A percentile compares a stretch with the other conserved stretches of the same genome.
Conservation (phyloP, 2,797 vertebrate species). For the Sebastes steindachneri region DNA sequence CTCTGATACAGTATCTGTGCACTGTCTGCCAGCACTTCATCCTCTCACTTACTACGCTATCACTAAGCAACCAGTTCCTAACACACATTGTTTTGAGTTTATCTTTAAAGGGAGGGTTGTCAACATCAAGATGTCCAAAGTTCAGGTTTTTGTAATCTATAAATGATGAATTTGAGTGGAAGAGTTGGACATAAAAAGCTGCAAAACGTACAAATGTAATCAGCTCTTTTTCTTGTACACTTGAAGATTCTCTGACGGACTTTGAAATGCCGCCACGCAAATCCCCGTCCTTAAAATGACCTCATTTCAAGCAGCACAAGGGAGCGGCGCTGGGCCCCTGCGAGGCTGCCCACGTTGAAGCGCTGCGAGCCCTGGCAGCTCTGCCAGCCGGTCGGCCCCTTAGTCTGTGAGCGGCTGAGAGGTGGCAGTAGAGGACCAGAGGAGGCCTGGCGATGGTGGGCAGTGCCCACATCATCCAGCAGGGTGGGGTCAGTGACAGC, state of each 20-base stretch:
- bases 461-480: conserved; percentile 47
- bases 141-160: neutral
- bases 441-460: neutral
- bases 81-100: neutral
- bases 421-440: conserved; percentile 74
- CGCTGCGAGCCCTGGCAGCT: neutral
- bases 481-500: conserved; percentile 58
- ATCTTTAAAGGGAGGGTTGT: neutral
- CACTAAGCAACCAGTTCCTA: conserved; percentile 21
- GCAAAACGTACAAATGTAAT: conserved; percentile 16
- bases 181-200: conserved; percentile 10
- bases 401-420: conserved; percentile 30
- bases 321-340: conserved; percentile 29
- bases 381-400: neutral
- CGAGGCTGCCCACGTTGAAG: conserved; percentile 18
- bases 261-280: conserved; percentile 51
- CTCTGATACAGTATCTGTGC: conserved; percentile 27
- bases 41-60: conserved; percentile 20
- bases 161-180: neutral
- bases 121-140: neutral
- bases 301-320: conserved; percentile 53
- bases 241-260: conserved; percentile 35
- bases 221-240: neutral
- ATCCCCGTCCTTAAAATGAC: conserved; percentile 73
- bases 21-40: conserved; percentile 9